A percentile compares a stretch with the other conserved stretches of the same genome.
Conservation (phyloP, 2,797 vertebrate genomes). For the Centroberyx gerrardi region DNA sequence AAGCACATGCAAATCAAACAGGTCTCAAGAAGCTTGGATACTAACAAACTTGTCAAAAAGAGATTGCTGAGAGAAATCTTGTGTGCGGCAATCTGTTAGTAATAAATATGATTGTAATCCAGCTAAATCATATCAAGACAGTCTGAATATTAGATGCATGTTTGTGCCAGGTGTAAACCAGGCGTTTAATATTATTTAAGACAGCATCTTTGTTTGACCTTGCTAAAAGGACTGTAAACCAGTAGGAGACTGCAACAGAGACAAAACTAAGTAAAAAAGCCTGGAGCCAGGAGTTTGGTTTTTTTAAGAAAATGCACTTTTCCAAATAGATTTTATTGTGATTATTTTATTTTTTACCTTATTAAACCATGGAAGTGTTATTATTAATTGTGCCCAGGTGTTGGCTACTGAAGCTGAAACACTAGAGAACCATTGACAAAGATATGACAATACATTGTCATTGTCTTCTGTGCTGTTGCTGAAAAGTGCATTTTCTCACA, state of each 20-base stretch:
- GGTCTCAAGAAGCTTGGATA: neutral
- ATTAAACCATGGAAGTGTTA: too few relatives aligned
- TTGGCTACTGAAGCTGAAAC: neutral
- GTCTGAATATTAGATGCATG: neutral
- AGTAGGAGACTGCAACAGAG: conserved; percentile 37
- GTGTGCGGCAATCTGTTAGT: neutral
- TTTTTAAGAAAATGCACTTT: conserved; percentile 47
- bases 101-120: neutral
- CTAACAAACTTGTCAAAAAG: neutral
- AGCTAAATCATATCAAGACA: neutral
- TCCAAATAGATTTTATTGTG: neutral
- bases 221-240: conserved; percentile 4
- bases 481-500: conserved; percentile 49
- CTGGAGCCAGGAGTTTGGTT: neutral
- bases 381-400: neutral
- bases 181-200: too few relatives aligned
- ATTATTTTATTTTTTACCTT: neutral
- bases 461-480: neutral
- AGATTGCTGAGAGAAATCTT: neutral
- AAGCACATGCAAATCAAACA: too few relatives aligned
- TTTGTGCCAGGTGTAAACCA: neutral
- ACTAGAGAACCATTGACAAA: too few relatives aligned
- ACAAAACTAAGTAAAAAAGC: neutral
- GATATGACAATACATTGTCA: neutral
- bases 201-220: too few relatives aligned